A percentile compares a stretch with the other conserved stretches of the same genome.
Conservation (phyloP, 2,113 vertebrate genomes). For the Thinocorus orbignyianus region DNA sequence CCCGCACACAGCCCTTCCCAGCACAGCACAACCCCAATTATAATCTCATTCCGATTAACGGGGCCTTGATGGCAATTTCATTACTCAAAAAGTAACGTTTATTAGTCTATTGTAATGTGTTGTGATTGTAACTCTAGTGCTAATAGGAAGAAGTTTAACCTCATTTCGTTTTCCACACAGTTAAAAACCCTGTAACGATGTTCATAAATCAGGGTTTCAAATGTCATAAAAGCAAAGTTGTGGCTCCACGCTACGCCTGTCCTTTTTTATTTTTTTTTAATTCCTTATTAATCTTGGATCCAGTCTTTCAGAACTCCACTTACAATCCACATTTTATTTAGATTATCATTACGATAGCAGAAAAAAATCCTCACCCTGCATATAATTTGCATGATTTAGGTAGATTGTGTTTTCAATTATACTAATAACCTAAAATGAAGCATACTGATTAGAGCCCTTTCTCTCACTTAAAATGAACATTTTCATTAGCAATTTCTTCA, state of each 20-base stretch:
- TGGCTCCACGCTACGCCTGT: background rate
- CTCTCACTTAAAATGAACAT: slow-evolving; percentile 38
- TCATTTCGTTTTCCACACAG: slow-evolving; percentile 66
- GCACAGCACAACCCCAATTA: slow-evolving; percentile 49
- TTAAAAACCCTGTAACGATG: slow-evolving; percentile 65
- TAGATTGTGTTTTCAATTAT: slow-evolving; percentile 60
- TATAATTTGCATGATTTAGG: slow-evolving; percentile 69
- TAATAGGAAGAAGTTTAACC: slow-evolving; percentile 74
- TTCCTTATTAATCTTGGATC: slow-evolving; percentile 65
- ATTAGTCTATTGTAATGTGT: slow-evolving; percentile 70
- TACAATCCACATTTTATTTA: slow-evolving; percentile 59
- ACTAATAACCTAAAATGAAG: slow-evolving; percentile 62
- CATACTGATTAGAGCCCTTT: slow-evolving; percentile 57
- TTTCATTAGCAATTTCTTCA: background rate
- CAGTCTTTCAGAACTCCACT: slow-evolving; percentile 46
- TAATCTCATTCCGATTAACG: slow-evolving; percentile 63
- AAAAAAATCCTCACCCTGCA: slow-evolving; percentile 35
- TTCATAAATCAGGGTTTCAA: slow-evolving; percentile 72
- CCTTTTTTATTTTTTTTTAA: background rate
- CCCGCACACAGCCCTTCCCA: background rate
- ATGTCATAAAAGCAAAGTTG: slow-evolving; percentile 59
- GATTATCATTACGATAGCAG: slow-evolving; percentile 62
- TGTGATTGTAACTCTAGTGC: slow-evolving; percentile 71
- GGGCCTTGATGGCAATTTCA: slow-evolving; percentile 66
- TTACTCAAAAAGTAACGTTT: slow-evolving; percentile 77